Base-by-base conservation (phyloP, 2,888 invertebrate species). In the Phymatocera aterrima region DNA sequence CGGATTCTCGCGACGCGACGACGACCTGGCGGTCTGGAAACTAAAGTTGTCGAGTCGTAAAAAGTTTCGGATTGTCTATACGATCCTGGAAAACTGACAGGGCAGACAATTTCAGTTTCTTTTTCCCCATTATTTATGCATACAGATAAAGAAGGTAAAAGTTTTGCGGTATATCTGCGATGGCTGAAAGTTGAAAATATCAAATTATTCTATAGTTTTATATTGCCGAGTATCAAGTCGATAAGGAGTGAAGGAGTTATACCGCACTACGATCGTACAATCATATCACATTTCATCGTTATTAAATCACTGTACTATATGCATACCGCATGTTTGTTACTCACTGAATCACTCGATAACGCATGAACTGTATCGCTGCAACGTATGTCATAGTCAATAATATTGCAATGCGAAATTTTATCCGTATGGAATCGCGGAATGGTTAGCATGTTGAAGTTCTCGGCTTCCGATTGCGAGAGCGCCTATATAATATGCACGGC, bases 41-140 rank as follows among this genome's bases (percentile, higher is more conserved):
- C 43, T 68, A 68, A 46, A 68, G 68, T 68, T 68, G 12, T 21
- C 68, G 28, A 68, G 68, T 68, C 68, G 68, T 68, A 68, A 68
- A 68, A 68, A 68, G 31, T 68, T 68, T 68, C 18, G 43, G 4
- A 68, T 68, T 46, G 68, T 68, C 68, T 68, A 68, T 43, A 64
- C 61, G 61, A 37, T 64, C 21, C 18, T 21, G 3, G 8, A 12
- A 57, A 64, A 64, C 61, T 64, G 61, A 64, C 61, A 64, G 37
- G 10, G 18, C 12, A 64, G 61, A 64, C 61, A 37, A 64, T 64
- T 64, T 37, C 34, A 34, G 34, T 64, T 64, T 64, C 37, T 31
- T 18, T 37, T 12, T 4, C 12, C 37, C 18, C 18, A 18, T 64
- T 64, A 64, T 64, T 64, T 64, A 64, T 64, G 61, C 61, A 64